A percentile compares a stretch with the other conserved stretches of the same genome.
These are phyloP conservation scores for Macrostomum lignano DNA, from an alignment of 1,140 invertebrate genomes.

Conservation along the genomic window DNA sequence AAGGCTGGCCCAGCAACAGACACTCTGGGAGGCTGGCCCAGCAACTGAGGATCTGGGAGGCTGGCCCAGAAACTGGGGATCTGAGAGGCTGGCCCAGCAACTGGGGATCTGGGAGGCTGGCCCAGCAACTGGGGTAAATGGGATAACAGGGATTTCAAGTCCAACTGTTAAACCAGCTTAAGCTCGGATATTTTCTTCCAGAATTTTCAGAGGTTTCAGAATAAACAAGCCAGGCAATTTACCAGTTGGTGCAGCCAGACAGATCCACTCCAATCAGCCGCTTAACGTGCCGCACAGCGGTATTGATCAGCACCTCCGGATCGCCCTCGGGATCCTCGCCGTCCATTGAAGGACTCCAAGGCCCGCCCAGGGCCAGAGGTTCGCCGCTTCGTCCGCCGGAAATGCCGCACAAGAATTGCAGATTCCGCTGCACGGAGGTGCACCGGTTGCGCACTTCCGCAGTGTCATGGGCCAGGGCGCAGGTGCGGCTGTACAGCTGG, in stretches of 20 bases:
- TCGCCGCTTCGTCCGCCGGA: constrained; percentile 63
- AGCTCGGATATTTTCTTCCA: too few relatives aligned
- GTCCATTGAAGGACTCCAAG: constrained; percentile 72
- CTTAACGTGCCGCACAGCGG: constrained; percentile 63
- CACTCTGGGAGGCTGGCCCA: too few relatives aligned
- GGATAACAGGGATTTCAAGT: too few relatives aligned
- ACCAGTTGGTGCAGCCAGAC: constrained; percentile 66
- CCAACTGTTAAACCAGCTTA: too few relatives aligned
- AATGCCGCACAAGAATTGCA: constrained; percentile 62
- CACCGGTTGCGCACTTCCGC: constrained; percentile 42
- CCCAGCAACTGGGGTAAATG: too few relatives aligned
- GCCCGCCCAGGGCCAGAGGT: constrained; percentile 73
- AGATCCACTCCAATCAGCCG: constrained; percentile 69
- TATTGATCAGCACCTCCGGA: constrained; percentile 60
- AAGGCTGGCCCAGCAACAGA: too few relatives aligned
- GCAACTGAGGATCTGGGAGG: too few relatives aligned
- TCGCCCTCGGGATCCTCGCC: constrained; percentile 57
- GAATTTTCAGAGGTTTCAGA: too few relatives aligned
- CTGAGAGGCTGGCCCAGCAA: too few relatives aligned
- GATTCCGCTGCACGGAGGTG: constrained; percentile 52
- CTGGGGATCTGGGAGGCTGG: too few relatives aligned
- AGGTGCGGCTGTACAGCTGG: constrained; percentile 55
- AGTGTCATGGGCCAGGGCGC: constrained; percentile 40
- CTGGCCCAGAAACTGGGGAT: too few relatives aligned
- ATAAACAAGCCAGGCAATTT: too few relatives aligned